Evolutionary conservation across 2,888 invertebrate genomes (phyloP).

Genomic region (Synanthedon andrenaeformis): DNA sequence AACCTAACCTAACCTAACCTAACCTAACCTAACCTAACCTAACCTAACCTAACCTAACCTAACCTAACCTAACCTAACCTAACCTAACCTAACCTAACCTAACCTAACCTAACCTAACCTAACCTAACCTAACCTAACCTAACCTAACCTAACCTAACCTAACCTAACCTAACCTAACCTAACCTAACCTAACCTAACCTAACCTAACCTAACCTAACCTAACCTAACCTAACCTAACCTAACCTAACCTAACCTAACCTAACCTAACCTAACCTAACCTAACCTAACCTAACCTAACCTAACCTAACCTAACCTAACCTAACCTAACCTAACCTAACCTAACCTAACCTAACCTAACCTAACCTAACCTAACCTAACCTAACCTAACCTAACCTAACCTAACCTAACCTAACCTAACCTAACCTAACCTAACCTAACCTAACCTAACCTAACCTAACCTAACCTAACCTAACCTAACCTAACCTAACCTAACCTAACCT

Average conservation of each 20-base stretch:
- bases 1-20: no score
- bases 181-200: conserved; percentile 4
- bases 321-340: conserved; percentile 7
- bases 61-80: no score
- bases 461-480: conserved; percentile 6
- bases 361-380: conserved; percentile 6
- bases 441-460: conserved; percentile 7
- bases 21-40: no score
- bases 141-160: conserved; percentile 6
- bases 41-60: no score
- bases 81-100: no score
- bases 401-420: conserved; percentile 7
- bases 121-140: conserved; percentile 5
- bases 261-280: conserved; percentile 7
- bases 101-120: no score
- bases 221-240: conserved; percentile 5
- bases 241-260: conserved; percentile 7
- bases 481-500: conserved; percentile 6
- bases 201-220: conserved; percentile 6
- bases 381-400: conserved; percentile 3
- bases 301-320: conserved; percentile 7
- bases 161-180: conserved; percentile 7
- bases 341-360: conserved; percentile 7
- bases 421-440: conserved; percentile 7
- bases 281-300: conserved; percentile 7